Evolutionary conservation across 2,888 invertebrate genomes (phyloP), one percentile per base, ranked within the genome.

Genomic region (Synergus gifuensis): DNA sequence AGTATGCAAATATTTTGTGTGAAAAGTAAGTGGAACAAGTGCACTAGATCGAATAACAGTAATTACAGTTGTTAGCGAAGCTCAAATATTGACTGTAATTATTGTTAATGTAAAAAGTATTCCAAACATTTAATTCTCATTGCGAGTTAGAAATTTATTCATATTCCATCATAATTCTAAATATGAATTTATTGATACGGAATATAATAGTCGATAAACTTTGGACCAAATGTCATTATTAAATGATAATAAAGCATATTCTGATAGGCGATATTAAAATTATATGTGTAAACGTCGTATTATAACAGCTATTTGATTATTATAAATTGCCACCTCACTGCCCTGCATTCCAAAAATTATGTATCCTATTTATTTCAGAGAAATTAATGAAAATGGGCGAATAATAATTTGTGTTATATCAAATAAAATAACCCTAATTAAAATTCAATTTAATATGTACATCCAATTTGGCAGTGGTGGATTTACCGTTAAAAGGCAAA

Each of bases 301-400:
- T 80, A 82, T 82, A 78, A 78, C 82, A 84, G 76, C 82, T 82
- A 85, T 82, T 85, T 84, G 84, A 85, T 86, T 80, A 84, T 85
- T 87, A 82, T 83, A 82, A 84, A 82, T 83, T 82, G 79, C 80
- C 80, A 78, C 81, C 12, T 4, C 80, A 85, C 84, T 84, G 83
- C 82, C 83, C 82, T 36, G 36, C 79, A 81, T 80, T 80, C 36
- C n/a, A 28, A 69, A 69, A 22, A 14, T 46, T 46, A 36, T 3
- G 5, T 69, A 22, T 60, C 18, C 22, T 22, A 22, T 12, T 60
- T 60, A 60, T 60, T 60, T 60, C n/a, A 12, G 22, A 28, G 22
- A 60, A 60, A 18, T 12, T 60, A 12, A 12, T 60, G 22, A 60
- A 22, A 22, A 60, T 60, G 12, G 12, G 60, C 9, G 22, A 60